A percentile compares a stretch with the other conserved stretches of the same genome.
These are phyloP conservation scores for Danaus chrysippus DNA, from an alignment of 2,888 invertebrate genomes.

Conservation along the genomic window DNA sequence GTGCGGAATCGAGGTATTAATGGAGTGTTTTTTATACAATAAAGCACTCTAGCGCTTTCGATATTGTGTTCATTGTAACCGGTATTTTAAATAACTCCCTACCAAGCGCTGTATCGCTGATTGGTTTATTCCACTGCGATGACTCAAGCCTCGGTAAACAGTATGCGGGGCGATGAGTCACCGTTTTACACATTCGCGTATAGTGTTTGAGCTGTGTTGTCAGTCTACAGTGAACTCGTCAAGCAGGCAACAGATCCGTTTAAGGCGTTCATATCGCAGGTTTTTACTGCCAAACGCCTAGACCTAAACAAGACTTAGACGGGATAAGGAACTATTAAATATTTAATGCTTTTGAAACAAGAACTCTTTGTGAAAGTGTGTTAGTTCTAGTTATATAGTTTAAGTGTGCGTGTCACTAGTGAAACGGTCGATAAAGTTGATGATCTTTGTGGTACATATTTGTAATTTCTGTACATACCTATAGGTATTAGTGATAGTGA, in stretches of 20 bases:
- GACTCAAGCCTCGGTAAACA: constrained; percentile 79
- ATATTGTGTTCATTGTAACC: constrained; percentile 40
- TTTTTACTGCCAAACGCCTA: constrained; percentile 67
- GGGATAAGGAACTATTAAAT: constrained; percentile 54
- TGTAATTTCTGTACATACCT: constrained; percentile 65
- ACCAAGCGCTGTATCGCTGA: constrained; percentile 65
- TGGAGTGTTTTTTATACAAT: constrained; percentile 61
- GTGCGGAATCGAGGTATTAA: constrained; percentile 78
- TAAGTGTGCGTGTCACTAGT: constrained; percentile 72
- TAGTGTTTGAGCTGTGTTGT: constrained; percentile 78
- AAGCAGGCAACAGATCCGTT: constrained; percentile 61
- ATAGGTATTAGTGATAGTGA: constrained; percentile 39
- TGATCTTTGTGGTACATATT: constrained; percentile 63
- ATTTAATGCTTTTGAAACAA: constrained; percentile 46
- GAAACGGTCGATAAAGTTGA: constrained; percentile 74
- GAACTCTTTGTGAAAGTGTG: constrained; percentile 73
- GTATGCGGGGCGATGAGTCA: constrained; percentile 80
- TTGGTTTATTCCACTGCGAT: constrained; percentile 57
- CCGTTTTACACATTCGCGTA: constrained; percentile 80
- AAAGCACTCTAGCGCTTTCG: constrained; percentile 64
- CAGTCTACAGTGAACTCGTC: constrained; percentile 76
- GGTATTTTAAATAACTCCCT: constrained; percentile 36
- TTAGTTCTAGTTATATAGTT: constrained; percentile 56
- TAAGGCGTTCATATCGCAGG: constrained; percentile 71
- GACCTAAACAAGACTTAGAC: constrained; percentile 49